Percentiles rank a stretch among this genome's conserved stretches.
Evolutionary conservation across 2,113 vertebrate genomes (phyloP).

Genomic region (Scartelaos histophorus): DNA sequence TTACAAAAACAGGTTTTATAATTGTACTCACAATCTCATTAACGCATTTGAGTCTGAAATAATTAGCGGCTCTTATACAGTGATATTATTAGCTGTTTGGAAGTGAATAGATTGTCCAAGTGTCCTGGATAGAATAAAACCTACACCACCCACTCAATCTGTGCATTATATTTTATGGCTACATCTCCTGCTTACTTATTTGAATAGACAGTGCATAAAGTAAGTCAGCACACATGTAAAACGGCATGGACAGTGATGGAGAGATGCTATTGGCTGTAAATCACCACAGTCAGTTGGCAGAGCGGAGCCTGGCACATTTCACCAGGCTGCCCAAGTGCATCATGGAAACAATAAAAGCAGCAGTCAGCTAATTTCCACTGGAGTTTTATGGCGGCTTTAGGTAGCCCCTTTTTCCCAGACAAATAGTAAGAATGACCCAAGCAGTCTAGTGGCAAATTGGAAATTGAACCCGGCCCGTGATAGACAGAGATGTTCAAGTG

Average conservation of each 20-base stretch:
- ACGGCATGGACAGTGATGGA: constrained; percentile 2
- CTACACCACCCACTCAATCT: not conserved
- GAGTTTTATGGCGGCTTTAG: constrained; percentile 36
- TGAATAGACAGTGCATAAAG: constrained; percentile 7
- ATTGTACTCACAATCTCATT: too few species aligned
- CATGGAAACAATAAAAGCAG: constrained; percentile 28
- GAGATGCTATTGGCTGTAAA: constrained; percentile 5
- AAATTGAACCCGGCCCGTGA: constrained; percentile 53
- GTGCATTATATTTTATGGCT: not conserved
- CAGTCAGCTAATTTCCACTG: constrained; percentile 34
- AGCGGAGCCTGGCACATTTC: constrained; percentile 11
- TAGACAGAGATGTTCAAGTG: constrained; percentile 45
- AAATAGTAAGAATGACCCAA: constrained; percentile 49
- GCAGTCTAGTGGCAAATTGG: constrained; percentile 56
- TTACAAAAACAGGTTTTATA: too few species aligned
- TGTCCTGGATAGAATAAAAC: not conserved
- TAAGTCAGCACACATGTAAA: constrained; percentile 4
- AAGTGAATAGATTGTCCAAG: not conserved
- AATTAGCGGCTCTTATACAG: not conserved
- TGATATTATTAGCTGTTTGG: not conserved
- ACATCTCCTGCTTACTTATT: not conserved
- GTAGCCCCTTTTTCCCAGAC: constrained; percentile 25
- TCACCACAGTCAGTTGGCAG: not conserved
- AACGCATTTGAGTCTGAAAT: too few species aligned
- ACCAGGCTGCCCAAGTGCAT: not conserved